A percentile compares a stretch with the other conserved stretches of the same genome.
Conservation (phyloP, 2,113 vertebrate species). For the Xyliphius kryptos region DNA sequence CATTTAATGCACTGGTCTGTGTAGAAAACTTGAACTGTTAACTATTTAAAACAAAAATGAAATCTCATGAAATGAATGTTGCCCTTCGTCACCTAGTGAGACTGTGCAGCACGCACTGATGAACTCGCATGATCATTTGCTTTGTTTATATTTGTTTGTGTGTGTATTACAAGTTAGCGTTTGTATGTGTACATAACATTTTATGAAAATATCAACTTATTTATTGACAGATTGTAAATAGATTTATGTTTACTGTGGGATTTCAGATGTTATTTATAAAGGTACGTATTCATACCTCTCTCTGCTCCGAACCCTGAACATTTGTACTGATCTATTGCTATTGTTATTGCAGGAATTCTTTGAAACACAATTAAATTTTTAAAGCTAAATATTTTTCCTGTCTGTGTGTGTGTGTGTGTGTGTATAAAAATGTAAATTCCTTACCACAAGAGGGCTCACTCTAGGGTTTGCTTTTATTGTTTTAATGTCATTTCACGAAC, state of each 20-base stretch:
- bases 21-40: slow-evolving; percentile 53
- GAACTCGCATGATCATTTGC: slow-evolving; percentile 50
- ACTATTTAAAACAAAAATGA: slow-evolving; percentile 23
- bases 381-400: too few relatives aligned
- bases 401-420: too few relatives aligned
- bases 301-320: slow-evolving; percentile 31
- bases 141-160: slow-evolving; percentile 24
- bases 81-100: slow-evolving; percentile 23
- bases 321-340: slow-evolving; percentile 52
- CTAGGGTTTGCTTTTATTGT: too few relatives aligned
- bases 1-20: too few relatives aligned
- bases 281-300: slow-evolving; percentile 41
- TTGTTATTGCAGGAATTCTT: slow-evolving; percentile 49
- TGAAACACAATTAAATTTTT: slow-evolving; percentile 57
- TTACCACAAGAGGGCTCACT: too few relatives aligned
- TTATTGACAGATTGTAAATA: slow-evolving; percentile 65
- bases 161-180: slow-evolving; percentile 47
- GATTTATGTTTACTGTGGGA: slow-evolving; percentile 56
- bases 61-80: slow-evolving; percentile 56
- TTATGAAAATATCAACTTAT: slow-evolving; percentile 62
- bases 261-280: slow-evolving; percentile 71
- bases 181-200: slow-evolving; percentile 58
- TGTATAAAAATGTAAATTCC: too few relatives aligned
- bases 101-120: slow-evolving; percentile 52
- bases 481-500: too few relatives aligned